Base-by-base conservation (phyloP, 2,888 invertebrate genomes). In the Perithous albicinctus region DNA sequence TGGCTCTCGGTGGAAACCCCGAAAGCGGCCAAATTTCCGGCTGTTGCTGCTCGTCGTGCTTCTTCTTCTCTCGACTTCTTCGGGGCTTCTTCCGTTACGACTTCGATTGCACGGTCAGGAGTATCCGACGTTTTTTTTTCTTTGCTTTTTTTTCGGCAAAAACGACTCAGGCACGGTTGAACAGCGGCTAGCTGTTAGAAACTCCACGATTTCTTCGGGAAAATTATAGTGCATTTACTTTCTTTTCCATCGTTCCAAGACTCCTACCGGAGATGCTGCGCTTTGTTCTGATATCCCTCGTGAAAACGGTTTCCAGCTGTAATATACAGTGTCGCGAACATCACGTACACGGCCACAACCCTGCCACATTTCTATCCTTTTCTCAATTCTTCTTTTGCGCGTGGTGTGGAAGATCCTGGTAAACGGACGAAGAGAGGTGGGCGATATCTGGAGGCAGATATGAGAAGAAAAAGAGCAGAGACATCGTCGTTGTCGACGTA, bases 1-100 rank as follows among this genome's bases (percentile, higher is more conserved):
- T 92, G 89, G 91, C 89, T 89, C 87, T 89, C 87, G 87, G 91
- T 90, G 89, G 91, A 91, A n/a, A 90, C 86, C 89, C 88, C 89
- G 86, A 89, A 89, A 46, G 61, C 76, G 72, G 88, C 87, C 85
- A 86, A 88, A 89, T 87, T 88, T 87, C 69, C 84, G 85, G 88
- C 51, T 90, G 90, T 90, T 91, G 88, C 90, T 87, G 86, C 64
- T 69, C 85, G 77, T 83, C 78, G 35, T 64, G 51, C 23, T 63
- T 29, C 32, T 48, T 70, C 41, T n/a, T 61, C 48, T 10, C 32
- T 35, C 18, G 2, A 18, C 66, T 32, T 32, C 35, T 48, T 18
- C 18, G 48, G 12, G 64, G 64, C 18, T 51, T 48, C 48, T 51
- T 48, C 20, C 12, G 48, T 20, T 51, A 38, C 51, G 32, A 23